Evolutionary conservation across 1,140 invertebrate species (phyloP), one percentile per base, ranked within the genome.

Genomic region (Diorhabda carinulata): DNA sequence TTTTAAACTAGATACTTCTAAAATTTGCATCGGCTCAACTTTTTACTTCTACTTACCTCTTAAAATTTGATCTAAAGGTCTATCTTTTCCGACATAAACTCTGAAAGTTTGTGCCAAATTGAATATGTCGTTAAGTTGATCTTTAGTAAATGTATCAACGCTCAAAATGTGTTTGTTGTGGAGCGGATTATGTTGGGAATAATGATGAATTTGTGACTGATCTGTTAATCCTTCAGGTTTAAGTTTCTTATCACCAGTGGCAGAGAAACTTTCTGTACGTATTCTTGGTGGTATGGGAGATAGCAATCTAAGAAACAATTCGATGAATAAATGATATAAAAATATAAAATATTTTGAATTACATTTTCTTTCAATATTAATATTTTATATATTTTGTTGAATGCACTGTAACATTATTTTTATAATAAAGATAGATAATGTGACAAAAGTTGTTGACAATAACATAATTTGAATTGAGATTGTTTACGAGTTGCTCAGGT

Each of bases 91-190:
- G 0, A 98, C 91, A 60, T 87, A 90, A 42, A 87, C 86, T 76
- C 94, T 90, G 78, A 96, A 91, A 67, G 90, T 87, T 81, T 97
- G 93, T 0, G 98, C 97, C 56, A 98, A 82, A 82, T 98, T 95
- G 80, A 99, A 98, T 69, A 99, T 88, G 60, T 95, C 91, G 80
- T 98, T 96, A 0, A 99, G 81, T 75, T 95, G 90, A 62, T 97
- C 93, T 83, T 97, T 97, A 64, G 80, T 90, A 75, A 99, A 97
- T 78, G 90, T 90, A 73, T 92, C 89, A 1, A 95, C 95, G 7
- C 89, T 87, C 0, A 98, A 81, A 66, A 98, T 88, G 79, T 95
- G 92, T 77, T 93, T 92, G 5, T 92, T 90, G 60, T 86, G 82
- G 8, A 97, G 79, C 10, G 85, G 87, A 64, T 2, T 74, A 42